A percentile compares a stretch with the other conserved stretches of the same genome.
These are phyloP conservation scores for Stylophora pistillata DNA, from an alignment of 64 coral and sea anemone genomes.

Conservation along the genomic window DNA sequence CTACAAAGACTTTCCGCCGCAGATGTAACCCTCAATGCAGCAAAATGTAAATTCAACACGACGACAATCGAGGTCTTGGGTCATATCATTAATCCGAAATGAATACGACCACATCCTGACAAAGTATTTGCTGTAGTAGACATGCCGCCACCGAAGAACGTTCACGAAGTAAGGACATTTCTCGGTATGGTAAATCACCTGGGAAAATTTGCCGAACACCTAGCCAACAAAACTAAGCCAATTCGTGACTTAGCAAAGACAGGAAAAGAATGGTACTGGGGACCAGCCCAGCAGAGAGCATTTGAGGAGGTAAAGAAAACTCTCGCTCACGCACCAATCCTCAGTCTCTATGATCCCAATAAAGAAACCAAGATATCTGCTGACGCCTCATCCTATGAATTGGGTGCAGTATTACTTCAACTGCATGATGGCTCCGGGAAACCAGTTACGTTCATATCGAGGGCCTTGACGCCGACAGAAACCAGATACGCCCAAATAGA, in stretches of 20 bases:
- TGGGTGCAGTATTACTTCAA: slow-evolving; percentile 34
- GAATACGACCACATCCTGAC: slow-evolving; percentile 4
- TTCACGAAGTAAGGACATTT: no score
- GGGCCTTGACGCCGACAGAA: slow-evolving; percentile 53
- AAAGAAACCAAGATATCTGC: slow-evolving; percentile 53
- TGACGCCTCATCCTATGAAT: slow-evolving; percentile 44
- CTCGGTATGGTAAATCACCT: no score
- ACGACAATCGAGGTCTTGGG: slow-evolving; percentile 37
- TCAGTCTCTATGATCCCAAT: slow-evolving; percentile 47
- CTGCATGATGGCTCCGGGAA: slow-evolving; percentile 32
- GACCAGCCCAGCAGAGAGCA: slow-evolving; percentile 1
- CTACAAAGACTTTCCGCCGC: neutral
- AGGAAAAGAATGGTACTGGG: no score
- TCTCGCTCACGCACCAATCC: neutral
- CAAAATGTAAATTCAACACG: slow-evolving; percentile 25
- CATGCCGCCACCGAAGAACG: neutral
- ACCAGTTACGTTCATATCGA: slow-evolving; percentile 58
- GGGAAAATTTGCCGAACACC: no score
- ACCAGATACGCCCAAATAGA: slow-evolving; percentile 41
- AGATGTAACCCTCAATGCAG: slow-evolving; percentile 16
- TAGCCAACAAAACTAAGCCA: no score
- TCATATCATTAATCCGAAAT: neutral
- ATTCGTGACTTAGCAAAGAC: no score
- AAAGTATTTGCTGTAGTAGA: slow-evolving; percentile 24
- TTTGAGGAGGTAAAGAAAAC: neutral